Evolutionary conservation across 2,113 vertebrate species (phyloP), one percentile per base, ranked within the genome.

Genomic region (Acanthisitta chloris): DNA sequence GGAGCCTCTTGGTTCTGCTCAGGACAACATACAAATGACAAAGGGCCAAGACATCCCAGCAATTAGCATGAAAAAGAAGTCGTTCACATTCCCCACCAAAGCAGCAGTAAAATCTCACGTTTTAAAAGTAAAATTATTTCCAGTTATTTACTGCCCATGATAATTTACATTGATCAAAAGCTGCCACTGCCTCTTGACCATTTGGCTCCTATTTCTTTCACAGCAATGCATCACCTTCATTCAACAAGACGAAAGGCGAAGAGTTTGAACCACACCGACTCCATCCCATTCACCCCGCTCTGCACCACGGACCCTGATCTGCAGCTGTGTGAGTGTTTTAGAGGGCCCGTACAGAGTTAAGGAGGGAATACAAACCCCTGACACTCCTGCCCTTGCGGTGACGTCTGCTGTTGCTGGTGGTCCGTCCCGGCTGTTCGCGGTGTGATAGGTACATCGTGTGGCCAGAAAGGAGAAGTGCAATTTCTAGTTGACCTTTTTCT

Each of bases 371-470:
- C 4, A 25, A 43, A 29, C 33, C 52, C 12, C 13, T 31, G 42
- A 28, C 36, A 45, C 25, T 36, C 29, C 29, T 15, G 31, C 76
- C 43, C 43, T 51, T 40, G 29, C 17, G 70, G 17, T 25, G n/a
- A 2, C 3, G 1, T 15, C 28, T 18, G 55, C 43, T 8, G 0
- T 6, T 31, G 58, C 40, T n/a, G 34, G 42, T 7, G 1, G 42
- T 12, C 36, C 3, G 5, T 40, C 31, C 57, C 14, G 49, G 42
- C 42, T 62, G 34, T 58, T 64, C 2, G 6, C n/a, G 94, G 93
- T 82, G 81, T 31, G 81, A 81, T 81, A 77, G 71, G 86, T 64
- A 95, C 97, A 91, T 79, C 96, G 33, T 94, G 97, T 95, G 97
- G 97, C 69, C 92, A 59, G 25, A 82, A 59, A 2, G 54, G 17